Evolutionary conservation across 2,888 invertebrate species (phyloP).

Genomic region (Epinotia nisella): DNA sequence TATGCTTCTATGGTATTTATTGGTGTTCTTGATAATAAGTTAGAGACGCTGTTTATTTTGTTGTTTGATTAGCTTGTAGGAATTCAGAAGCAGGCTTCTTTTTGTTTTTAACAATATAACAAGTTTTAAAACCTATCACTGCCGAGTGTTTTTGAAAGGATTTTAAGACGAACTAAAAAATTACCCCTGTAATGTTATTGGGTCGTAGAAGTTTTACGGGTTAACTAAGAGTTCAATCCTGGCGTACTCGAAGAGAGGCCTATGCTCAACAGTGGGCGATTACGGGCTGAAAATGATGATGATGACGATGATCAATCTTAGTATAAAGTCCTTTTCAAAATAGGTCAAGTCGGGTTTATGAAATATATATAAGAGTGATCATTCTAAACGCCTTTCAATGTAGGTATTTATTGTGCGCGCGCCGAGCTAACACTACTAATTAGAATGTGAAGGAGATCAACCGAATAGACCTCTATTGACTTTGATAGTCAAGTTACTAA

Average conservation of each 20-base stretch:
- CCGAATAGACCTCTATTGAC: no score
- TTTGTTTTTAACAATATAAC: not conserved
- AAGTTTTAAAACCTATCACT: slow-evolving; percentile 1
- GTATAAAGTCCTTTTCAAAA: not conserved
- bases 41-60: not conserved
- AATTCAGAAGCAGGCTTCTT: not conserved
- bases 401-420: no score
- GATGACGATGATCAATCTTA: no score
- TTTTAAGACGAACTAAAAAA: no score
- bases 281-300: no score
- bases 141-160: not conserved
- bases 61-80: not conserved
- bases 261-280: no score
- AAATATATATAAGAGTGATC: not conserved
- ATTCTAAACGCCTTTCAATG: not conserved
- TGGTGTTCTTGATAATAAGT: slow-evolving; percentile 2
- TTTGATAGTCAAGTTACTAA: no score
- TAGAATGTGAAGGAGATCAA: no score
- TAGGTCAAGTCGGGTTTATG: no score
- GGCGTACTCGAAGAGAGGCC: no score
- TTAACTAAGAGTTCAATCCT: no score
- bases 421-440: no score
- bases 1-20: slow-evolving; percentile 24
- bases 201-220: not conserved
- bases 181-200: not conserved